Conservation (phyloP, 2,888 invertebrate genomes). For the Protophormia terraenovae region DNA sequence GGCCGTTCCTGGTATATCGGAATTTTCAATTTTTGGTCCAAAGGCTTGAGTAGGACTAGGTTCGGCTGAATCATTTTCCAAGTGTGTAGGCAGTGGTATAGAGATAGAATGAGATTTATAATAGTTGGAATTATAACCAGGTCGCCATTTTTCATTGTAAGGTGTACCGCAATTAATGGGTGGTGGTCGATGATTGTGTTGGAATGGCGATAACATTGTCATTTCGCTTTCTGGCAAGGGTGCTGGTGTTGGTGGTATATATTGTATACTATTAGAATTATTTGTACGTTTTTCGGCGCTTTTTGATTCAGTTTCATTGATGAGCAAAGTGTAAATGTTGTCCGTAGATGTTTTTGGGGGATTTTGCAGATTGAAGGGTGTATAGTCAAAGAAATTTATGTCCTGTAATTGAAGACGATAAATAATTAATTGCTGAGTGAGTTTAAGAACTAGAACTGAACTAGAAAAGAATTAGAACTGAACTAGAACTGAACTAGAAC, state of each 20-base stretch:
- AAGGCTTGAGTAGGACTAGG: conserved; percentile 82
- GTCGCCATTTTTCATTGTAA: conserved; percentile 76
- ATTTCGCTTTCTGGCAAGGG: conserved; percentile 36
- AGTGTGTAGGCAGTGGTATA: conserved; percentile 76
- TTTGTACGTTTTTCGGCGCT: conserved; percentile 34
- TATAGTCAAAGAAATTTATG: conserved; percentile 69
- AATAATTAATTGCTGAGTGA: neutral
- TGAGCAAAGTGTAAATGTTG: conserved; percentile 71
- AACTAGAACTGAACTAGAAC: too few relatives aligned
- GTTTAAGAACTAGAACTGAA: too few relatives aligned
- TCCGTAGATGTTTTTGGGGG: conserved; percentile 68
- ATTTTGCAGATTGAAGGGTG: conserved; percentile 52
- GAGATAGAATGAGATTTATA: conserved; percentile 71
- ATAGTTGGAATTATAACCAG: conserved; percentile 54
- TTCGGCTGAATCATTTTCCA: conserved; percentile 78
- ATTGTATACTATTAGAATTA: conserved; percentile 16
- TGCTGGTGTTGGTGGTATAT: conserved; percentile 29
- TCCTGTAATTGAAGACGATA: conserved; percentile 68
- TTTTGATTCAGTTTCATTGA: conserved; percentile 67
- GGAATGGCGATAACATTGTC: conserved; percentile 6
- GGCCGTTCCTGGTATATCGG: conserved; percentile 81
- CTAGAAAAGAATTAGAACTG: too few relatives aligned
- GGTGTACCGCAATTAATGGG: conserved; percentile 13
- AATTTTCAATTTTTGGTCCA: conserved; percentile 82
- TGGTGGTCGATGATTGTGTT: conserved; percentile 28